phyloP scores from a whole-genome alignment of 2,888 invertebrate genomes.

The Acleris cristana region DNA sequence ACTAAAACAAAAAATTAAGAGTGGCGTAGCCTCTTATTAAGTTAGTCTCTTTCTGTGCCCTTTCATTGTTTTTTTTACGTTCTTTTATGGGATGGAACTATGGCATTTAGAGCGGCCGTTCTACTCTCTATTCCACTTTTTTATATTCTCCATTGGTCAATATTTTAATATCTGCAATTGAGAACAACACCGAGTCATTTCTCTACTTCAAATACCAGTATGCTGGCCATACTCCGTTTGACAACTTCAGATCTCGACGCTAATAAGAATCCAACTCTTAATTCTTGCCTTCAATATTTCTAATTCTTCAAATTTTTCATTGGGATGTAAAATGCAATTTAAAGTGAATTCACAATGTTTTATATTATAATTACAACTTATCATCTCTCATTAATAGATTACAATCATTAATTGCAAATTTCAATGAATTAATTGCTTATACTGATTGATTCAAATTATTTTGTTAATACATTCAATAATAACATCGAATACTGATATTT shows the following conservation, averaged over 20 bases:
- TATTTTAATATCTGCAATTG: too few species aligned
- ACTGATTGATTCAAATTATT: conserved; percentile 56
- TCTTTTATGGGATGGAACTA: too few species aligned
- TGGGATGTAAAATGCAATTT: conserved; percentile 58
- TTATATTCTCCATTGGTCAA: too few species aligned
- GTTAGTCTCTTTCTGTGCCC: too few species aligned
- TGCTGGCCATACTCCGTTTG: conserved; percentile 68
- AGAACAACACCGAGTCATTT: conserved; percentile 12
- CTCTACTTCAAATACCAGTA: conserved; percentile 57
- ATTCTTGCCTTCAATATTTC: conserved; percentile 39
- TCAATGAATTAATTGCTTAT: conserved; percentile 70
- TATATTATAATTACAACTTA: conserved; percentile 48
- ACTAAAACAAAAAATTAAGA: too few species aligned
- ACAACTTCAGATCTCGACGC: conserved; percentile 44
- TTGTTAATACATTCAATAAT: conserved; percentile 47
- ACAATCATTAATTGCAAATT: conserved; percentile 61
- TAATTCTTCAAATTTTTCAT: conserved; percentile 65
- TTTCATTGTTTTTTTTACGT: too few species aligned
- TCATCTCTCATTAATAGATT: conserved; percentile 52
- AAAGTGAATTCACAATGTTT: conserved; percentile 47
- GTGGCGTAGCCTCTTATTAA: too few species aligned
- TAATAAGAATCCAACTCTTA: conserved; percentile 46
- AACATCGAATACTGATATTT: conserved; percentile 42
- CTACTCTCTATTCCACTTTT: too few species aligned
- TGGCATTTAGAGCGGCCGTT: too few species aligned